A percentile compares a stretch with the other conserved stretches of the same genome.
phyloP scores from a whole-genome alignment of 1,140 invertebrate species.

The Pseudomyrmex gracilis region DNA sequence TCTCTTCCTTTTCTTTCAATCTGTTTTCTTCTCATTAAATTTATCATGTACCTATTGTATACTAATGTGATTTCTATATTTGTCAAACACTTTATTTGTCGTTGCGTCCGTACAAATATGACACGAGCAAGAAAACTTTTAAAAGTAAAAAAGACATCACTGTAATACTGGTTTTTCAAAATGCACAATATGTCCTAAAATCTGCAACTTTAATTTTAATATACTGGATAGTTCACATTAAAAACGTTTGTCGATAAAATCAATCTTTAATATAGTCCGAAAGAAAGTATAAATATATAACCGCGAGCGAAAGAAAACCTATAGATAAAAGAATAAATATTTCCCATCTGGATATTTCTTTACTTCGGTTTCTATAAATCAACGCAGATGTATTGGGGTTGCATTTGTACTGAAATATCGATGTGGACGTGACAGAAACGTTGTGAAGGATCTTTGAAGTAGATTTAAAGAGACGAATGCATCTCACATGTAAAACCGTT shows the following conservation, averaged over 20 bases:
- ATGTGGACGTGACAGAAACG: constrained; percentile 6
- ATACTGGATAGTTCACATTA: too few relatives aligned
- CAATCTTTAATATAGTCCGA: background rate
- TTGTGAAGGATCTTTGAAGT: constrained; percentile 38
- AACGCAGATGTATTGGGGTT: background rate
- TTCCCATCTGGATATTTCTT: background rate
- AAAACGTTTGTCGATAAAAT: background rate
- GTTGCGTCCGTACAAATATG: too few relatives aligned
- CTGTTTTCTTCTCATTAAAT: too few relatives aligned
- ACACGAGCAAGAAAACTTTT: too few relatives aligned
- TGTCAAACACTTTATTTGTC: too few relatives aligned
- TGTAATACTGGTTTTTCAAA: background rate
- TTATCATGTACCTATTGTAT: too few relatives aligned
- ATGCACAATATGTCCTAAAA: background rate
- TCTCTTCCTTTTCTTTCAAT: too few relatives aligned
- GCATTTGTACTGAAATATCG: constrained; percentile 12
- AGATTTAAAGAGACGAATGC: constrained; percentile 42
- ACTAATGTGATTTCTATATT: too few relatives aligned
- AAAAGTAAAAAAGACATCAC: too few relatives aligned
- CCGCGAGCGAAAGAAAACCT: too few relatives aligned
- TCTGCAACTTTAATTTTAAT: constrained; percentile 5
- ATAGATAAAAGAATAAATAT: background rate
- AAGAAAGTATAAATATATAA: too few relatives aligned
- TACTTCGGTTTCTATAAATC: background rate
- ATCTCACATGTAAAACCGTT: constrained; percentile 43